These are phyloP conservation scores for Petromus typicus DNA, from an alignment of 2,113 vertebrate species.

Conservation along the genomic window DNA sequence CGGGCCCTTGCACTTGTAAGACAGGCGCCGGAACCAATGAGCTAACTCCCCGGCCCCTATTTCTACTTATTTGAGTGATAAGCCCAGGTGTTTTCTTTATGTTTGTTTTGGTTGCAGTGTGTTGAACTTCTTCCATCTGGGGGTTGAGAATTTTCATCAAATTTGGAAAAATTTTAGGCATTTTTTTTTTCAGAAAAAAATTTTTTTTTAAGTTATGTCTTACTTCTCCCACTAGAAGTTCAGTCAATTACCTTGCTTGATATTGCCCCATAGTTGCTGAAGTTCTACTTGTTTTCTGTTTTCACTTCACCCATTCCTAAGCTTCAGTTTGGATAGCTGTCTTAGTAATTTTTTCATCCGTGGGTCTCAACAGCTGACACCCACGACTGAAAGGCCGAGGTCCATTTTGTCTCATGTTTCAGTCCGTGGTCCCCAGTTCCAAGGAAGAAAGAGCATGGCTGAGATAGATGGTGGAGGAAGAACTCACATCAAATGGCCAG, in stretches of 20 bases:
- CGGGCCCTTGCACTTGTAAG: too few relatives aligned
- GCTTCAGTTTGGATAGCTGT: not conserved
- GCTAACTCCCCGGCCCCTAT: too few relatives aligned
- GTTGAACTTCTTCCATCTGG: not conserved
- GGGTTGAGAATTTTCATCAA: constrained; percentile 37
- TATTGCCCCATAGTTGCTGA: not conserved
- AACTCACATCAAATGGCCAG: not conserved
- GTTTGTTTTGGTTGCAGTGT: not conserved
- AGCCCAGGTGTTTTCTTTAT: not conserved
- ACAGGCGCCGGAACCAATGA: too few relatives aligned
- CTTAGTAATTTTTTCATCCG: not conserved
- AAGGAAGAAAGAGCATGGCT: not conserved
- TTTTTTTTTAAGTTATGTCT: not conserved
- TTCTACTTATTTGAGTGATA: not conserved
- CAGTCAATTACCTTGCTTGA: not conserved
- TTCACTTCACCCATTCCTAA: too few relatives aligned
- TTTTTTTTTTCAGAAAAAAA: not conserved
- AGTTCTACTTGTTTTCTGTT: not conserved
- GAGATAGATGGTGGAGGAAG: not conserved
- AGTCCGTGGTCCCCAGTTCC: not conserved
- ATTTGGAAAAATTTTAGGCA: not conserved
- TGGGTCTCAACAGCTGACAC: not conserved
- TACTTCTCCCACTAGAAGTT: not conserved
- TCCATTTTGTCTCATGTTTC: not conserved
- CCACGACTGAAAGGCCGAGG: not conserved